phyloP scores from a whole-genome alignment of 2,797 vertebrate species.

The Coilia nasus region DNA sequence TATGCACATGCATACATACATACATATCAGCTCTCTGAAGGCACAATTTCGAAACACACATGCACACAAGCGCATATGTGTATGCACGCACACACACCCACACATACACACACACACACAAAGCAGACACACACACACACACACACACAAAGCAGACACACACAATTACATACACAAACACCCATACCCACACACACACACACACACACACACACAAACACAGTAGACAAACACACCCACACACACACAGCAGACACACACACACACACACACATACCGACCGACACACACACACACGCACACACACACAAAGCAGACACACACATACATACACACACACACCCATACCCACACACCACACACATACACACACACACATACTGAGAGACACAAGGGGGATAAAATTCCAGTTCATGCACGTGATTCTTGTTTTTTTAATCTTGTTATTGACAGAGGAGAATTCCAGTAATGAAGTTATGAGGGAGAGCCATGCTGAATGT shows the following conservation, averaged over 20 bases:
- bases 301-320: too few species aligned
- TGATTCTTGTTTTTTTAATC: background rate
- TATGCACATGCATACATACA: slow-evolving; percentile 43
- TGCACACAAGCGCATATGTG: slow-evolving; percentile 26
- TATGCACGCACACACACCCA: slow-evolving; percentile 3
- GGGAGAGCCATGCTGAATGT: background rate
- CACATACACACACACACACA: too few species aligned
- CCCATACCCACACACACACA: background rate
- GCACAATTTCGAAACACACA: slow-evolving; percentile 4
- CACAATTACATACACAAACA: slow-evolving; percentile 1
- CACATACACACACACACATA: slow-evolving; percentile 10
- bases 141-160: slow-evolving; percentile 1
- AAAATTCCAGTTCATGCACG: background rate
- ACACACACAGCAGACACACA: too few species aligned
- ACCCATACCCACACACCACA: background rate
- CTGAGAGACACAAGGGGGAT: background rate
- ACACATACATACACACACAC: slow-evolving; percentile 12
- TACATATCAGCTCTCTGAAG: slow-evolving; percentile 14
- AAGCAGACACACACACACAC: background rate
- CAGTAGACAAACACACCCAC: too few species aligned
- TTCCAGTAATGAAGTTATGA: slow-evolving; percentile 21
- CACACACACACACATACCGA: too few species aligned
- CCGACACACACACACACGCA: too few species aligned
- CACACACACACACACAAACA: slow-evolving; percentile 4
- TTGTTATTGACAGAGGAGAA: slow-evolving; percentile 11